Percentiles rank a stretch among this genome's conserved stretches.
Conservation (phyloP, 1,140 invertebrate genomes). For the Neodiprion virginianus region DNA sequence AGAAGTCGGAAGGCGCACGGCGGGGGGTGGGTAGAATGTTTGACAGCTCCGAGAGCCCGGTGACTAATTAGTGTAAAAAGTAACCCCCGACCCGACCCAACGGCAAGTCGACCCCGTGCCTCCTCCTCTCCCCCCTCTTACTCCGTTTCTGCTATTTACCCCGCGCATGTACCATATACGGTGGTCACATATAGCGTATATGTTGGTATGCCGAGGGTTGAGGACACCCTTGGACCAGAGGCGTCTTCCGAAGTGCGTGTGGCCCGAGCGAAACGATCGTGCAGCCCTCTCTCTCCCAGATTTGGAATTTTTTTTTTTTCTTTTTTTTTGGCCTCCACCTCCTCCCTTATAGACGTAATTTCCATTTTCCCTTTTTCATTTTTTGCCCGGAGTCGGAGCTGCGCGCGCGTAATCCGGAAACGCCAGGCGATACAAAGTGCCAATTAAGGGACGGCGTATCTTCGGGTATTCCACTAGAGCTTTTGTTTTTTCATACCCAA, state of each 20-base stretch:
- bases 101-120: slow-evolving; percentile 43
- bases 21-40: slow-evolving; percentile 51
- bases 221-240: slow-evolving; percentile 6
- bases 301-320: slow-evolving; percentile 7
- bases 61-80: slow-evolving; percentile 62
- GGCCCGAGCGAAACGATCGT: background rate
- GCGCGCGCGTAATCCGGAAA: slow-evolving; percentile 38
- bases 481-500: slow-evolving; percentile 23
- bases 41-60: slow-evolving; percentile 55
- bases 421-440: slow-evolving; percentile 39
- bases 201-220: slow-evolving; percentile 8
- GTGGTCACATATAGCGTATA: background rate
- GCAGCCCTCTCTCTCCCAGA: background rate
- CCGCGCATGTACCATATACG: background rate
- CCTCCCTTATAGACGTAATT: background rate
- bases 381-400: background rate
- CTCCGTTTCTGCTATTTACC: slow-evolving; percentile 12
- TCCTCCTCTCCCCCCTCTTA: slow-evolving; percentile 18
- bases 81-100: slow-evolving; percentile 39
- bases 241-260: slow-evolving; percentile 10
- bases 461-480: slow-evolving; percentile 33
- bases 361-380: slow-evolving; percentile 8
- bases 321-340: background rate
- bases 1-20: slow-evolving; percentile 39
- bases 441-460: slow-evolving; percentile 48